phyloP scores from a whole-genome alignment of 2,797 vertebrate genomes.

The Erethizon dorsatum region DNA sequence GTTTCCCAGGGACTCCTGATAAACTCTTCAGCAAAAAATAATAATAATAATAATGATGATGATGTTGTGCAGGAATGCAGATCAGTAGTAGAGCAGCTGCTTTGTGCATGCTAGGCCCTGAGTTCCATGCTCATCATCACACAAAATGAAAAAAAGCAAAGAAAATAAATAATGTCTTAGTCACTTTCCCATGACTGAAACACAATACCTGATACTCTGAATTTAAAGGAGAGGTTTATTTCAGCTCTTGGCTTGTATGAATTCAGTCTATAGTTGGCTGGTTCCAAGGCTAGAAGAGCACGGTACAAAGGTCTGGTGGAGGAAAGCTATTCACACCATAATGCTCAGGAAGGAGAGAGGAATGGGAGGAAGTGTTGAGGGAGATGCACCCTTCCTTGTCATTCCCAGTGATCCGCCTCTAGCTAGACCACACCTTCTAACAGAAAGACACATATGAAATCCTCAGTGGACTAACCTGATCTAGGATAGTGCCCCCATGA shows the following conservation, averaged over 20 bases:
- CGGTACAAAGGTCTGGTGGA: neutral
- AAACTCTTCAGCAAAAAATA: constrained; percentile 45
- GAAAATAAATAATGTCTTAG: neutral
- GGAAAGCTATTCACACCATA: neutral
- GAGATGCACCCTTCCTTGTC: neutral
- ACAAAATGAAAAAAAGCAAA: neutral
- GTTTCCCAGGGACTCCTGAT: neutral
- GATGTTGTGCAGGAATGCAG: neutral
- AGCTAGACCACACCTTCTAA: neutral
- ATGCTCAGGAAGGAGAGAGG: neutral
- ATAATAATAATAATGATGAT: too few relatives aligned
- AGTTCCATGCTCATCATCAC: neutral
- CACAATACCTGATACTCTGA: neutral
- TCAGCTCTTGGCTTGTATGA: neutral
- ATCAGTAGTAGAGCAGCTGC: too few relatives aligned
- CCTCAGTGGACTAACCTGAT: neutral
- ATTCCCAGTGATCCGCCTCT: neutral
- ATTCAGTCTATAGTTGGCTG: neutral
- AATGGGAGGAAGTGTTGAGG: neutral
- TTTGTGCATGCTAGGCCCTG: neutral
- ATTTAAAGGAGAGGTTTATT: neutral
- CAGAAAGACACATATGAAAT: neutral
- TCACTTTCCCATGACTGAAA: neutral
- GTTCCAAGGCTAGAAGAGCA: neutral
- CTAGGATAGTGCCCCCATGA: neutral